Evolutionary conservation across 2,888 invertebrate genomes (phyloP).

Genomic region (Cheilosia vulpina): DNA sequence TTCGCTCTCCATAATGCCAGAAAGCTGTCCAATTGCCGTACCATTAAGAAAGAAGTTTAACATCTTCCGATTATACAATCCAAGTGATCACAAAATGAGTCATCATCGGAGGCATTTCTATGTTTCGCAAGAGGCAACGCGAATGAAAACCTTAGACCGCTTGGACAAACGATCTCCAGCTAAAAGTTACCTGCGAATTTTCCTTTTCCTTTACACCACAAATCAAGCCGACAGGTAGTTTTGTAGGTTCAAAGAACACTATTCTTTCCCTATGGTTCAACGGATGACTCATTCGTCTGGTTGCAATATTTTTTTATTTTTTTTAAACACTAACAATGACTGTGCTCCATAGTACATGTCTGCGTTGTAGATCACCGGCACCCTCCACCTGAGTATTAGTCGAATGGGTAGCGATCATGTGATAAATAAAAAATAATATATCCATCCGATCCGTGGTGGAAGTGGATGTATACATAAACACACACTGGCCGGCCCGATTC

Average conservation of each 20-base stretch:
- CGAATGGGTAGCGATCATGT: conserved; percentile 8
- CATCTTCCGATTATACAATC: not conserved
- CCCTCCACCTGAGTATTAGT: conserved; percentile 9
- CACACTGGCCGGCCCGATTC: not conserved
- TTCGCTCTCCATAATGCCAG: not conserved
- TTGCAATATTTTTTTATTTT: conserved; percentile 6
- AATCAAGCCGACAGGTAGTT: conserved; percentile 31
- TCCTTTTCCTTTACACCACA: not conserved
- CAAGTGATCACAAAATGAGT: conserved; percentile 7
- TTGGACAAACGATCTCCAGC: not conserved
- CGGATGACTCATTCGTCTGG: conserved; percentile 12
- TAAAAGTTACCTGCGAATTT: conserved; percentile 34
- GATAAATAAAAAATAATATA: conserved; percentile 1
- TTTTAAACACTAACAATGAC: not conserved
- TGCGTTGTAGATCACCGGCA: conserved; percentile 4
- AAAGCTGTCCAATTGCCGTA: not conserved
- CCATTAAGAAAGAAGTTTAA: not conserved
- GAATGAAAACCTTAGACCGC: not conserved
- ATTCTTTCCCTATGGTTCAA: not conserved
- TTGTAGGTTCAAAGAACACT: conserved; percentile 15
- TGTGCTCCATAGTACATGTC: not conserved
- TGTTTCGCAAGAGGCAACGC: conserved; percentile 7
- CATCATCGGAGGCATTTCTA: conserved; percentile 4
- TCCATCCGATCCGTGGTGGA: conserved; percentile 4
- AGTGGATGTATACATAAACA: not conserved